Percentiles rank a stretch among this genome's conserved stretches.
phyloP scores from a whole-genome alignment of 2,888 invertebrate species.

The Caradrina clavipalpis region DNA sequence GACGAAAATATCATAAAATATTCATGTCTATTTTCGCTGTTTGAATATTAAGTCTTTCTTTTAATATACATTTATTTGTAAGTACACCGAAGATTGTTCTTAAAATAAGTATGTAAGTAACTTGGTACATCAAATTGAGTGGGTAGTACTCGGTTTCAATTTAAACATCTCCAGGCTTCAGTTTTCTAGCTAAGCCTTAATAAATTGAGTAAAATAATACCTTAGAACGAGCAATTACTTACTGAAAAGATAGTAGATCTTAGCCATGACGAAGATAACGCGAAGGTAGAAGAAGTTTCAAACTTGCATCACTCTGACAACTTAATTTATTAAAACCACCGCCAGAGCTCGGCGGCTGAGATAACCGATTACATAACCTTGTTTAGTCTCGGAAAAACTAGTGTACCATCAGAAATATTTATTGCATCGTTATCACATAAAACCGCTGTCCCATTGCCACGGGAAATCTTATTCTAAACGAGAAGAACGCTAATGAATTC shows the following conservation, averaged over 20 bases:
- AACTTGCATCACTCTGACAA: constrained; percentile 55
- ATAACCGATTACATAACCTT: constrained; percentile 51
- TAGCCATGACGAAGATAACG: constrained; percentile 44
- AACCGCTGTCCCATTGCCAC: constrained; percentile 53
- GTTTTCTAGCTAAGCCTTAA: constrained; percentile 8
- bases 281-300: constrained; percentile 52
- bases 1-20: constrained; percentile 51
- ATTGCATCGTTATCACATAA: constrained; percentile 54
- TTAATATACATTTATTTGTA: constrained; percentile 20
- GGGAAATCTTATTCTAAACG: constrained; percentile 60
- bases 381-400: constrained; percentile 49
- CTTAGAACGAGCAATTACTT: constrained; percentile 46
- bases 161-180: constrained; percentile 17
- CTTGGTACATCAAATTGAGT: constrained; percentile 11
- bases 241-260: constrained; percentile 44
- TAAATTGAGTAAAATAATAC: constrained; percentile 39
- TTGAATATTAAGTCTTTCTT: constrained; percentile 43
- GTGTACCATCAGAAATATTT: constrained; percentile 52
- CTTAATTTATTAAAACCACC: constrained; percentile 58
- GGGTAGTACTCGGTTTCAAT: constrained; percentile 22
- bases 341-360: constrained; percentile 40
- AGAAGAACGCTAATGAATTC: constrained; percentile 58
- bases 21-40: constrained; percentile 38
- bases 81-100: constrained; percentile 8
- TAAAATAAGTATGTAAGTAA: not conserved